Percentiles rank a stretch among this genome's conserved stretches.
Conservation (phyloP, 35 echinoderm and acorn worm genomes). For the Anneissia japonica region DNA sequence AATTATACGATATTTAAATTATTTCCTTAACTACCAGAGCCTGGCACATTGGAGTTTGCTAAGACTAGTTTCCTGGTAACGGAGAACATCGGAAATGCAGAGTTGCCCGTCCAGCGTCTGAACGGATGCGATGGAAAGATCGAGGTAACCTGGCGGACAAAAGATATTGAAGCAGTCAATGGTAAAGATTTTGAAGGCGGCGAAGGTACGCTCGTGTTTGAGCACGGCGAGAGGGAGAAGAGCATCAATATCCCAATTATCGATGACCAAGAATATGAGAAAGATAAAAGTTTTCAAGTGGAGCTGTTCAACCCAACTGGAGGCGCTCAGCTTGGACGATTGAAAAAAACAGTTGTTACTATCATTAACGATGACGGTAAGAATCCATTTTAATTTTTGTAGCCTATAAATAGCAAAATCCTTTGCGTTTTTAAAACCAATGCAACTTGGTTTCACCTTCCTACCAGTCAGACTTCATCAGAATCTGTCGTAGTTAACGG, state of each 20-base stretch:
- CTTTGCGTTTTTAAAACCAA: too few relatives aligned
- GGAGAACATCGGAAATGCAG: constrained; percentile 69
- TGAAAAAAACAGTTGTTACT: constrained; percentile 94
- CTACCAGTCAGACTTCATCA: too few relatives aligned
- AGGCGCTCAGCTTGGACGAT: constrained; percentile 62
- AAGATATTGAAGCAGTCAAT: constrained; percentile 82
- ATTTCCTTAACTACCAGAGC: constrained; percentile 34
- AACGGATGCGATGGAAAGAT: constrained; percentile 75
- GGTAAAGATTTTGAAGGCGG: constrained; percentile 81
- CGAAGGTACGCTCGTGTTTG: constrained; percentile 71
- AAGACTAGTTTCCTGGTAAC: constrained; percentile 84
- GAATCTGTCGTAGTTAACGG: too few relatives aligned
- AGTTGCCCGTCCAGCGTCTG: constrained; percentile 59
- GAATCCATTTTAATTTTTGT: background rate
- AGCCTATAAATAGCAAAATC: too few relatives aligned
- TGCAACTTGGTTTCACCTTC: too few relatives aligned
- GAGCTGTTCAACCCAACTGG: constrained; percentile 80
- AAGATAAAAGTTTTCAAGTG: constrained; percentile 90
- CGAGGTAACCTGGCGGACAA: constrained; percentile 79
- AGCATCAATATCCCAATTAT: constrained; percentile 90
- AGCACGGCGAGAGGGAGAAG: constrained; percentile 89
- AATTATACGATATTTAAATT: too few relatives aligned
- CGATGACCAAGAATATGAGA: constrained; percentile 96
- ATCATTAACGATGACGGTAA: constrained; percentile 98
- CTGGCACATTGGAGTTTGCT: constrained; percentile 80